Evolutionary conservation across 2,797 vertebrate species (phyloP).

Genomic region (Labroides dimidiatus): DNA sequence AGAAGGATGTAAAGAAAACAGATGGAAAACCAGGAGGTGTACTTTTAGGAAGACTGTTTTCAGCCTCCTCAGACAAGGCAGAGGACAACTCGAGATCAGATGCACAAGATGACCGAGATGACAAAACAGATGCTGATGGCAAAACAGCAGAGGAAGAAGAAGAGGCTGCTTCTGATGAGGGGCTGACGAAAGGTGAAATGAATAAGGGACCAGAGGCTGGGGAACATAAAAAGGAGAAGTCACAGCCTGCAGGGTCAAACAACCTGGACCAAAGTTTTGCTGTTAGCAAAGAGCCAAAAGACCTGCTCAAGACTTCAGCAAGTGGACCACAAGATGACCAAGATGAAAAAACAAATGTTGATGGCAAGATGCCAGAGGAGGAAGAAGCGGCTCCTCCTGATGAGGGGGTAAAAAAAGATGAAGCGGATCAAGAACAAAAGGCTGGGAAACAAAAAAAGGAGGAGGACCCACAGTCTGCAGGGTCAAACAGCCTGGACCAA

Average conservation of each 20-base stretch:
- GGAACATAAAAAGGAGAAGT: not conserved
- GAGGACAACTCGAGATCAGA: conserved; percentile 29
- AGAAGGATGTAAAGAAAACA: conserved; percentile 70
- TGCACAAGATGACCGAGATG: conserved; percentile 8
- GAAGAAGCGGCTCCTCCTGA: too few relatives aligned
- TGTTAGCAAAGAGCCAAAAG: conserved; percentile 3
- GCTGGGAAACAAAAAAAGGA: too few relatives aligned
- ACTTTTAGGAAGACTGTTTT: conserved; percentile 76
- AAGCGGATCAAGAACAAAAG: too few relatives aligned
- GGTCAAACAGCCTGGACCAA: too few relatives aligned
- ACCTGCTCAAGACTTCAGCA: not conserved
- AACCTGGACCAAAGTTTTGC: not conserved
- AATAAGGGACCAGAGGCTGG: conserved; percentile 19
- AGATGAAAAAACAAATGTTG: too few relatives aligned
- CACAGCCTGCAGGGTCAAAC: not conserved
- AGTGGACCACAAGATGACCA: conserved; percentile 19
- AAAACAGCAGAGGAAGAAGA: conserved; percentile 27
- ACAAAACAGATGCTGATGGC: conserved; percentile 21
- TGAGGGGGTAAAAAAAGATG: too few relatives aligned
- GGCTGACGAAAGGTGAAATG: not conserved
- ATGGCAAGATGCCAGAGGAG: too few relatives aligned
- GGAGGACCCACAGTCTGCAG: too few relatives aligned
- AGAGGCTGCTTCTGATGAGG: conserved; percentile 4
- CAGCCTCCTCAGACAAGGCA: conserved; percentile 68
- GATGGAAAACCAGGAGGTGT: conserved; percentile 73